Conservation (phyloP, 2,888 invertebrate species). For the Parnassius orleans region DNA sequence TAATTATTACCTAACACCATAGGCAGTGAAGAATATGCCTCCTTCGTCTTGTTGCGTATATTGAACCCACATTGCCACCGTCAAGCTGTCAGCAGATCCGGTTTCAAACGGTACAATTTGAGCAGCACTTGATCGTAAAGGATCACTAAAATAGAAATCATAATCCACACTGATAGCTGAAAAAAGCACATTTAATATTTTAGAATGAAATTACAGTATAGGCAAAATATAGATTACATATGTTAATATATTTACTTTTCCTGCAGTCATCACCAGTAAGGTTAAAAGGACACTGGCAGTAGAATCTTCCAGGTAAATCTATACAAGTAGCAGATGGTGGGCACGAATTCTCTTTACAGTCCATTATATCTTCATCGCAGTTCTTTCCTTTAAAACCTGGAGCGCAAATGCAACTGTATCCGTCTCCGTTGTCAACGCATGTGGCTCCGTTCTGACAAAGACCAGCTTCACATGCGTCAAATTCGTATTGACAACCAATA, state of each 20-base stretch:
- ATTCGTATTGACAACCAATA: conserved; percentile 96
- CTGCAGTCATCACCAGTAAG: conserved; percentile 97
- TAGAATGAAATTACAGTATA: not conserved
- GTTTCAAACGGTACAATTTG: conserved; percentile 95
- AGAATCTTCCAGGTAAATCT: conserved; percentile 93
- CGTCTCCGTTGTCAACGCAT: conserved; percentile 92
- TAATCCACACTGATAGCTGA: conserved; percentile 98
- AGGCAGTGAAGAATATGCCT: conserved; percentile 96
- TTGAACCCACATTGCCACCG: conserved; percentile 98
- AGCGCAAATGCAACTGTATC: conserved; percentile 92
- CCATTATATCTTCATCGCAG: conserved; percentile 94
- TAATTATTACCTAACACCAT: conserved; percentile 85
- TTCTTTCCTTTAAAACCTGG: conserved; percentile 90
- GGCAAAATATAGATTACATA: conserved; percentile 3
- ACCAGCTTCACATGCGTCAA: conserved; percentile 93
- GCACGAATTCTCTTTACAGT: conserved; percentile 96
- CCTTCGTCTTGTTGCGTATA: conserved; percentile 95
- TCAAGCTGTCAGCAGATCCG: conserved; percentile 87
- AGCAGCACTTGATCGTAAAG: conserved; percentile 93
- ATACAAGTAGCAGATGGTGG: conserved; percentile 96
- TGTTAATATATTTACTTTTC: conserved; percentile 84
- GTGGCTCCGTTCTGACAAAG: conserved; percentile 97
- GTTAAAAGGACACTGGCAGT: conserved; percentile 98
- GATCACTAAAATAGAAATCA: conserved; percentile 96
- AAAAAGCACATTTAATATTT: conserved; percentile 43